Conservation (phyloP, 2,797 vertebrate genomes). For the Muscicapa comitata region DNA sequence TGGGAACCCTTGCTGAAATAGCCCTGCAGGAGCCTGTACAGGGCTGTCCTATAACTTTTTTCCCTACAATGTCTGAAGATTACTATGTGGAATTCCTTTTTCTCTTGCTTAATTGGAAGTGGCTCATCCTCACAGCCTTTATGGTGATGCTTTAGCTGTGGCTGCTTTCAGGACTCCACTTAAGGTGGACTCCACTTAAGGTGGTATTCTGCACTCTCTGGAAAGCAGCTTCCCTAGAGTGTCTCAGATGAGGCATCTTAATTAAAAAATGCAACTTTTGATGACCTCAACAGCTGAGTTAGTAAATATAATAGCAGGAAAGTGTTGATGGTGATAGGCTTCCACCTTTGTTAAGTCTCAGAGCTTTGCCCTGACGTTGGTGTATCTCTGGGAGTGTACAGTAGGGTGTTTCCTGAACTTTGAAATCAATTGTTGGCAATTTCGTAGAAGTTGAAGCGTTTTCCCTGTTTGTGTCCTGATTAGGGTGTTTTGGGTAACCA, state of each 20-base stretch:
- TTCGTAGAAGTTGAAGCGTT: background rate
- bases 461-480: background rate
- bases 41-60: background rate
- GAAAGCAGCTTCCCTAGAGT: background rate
- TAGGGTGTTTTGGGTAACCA: background rate
- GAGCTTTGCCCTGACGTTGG: background rate
- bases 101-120: background rate
- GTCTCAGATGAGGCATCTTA: background rate
- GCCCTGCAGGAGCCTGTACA: background rate
- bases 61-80: background rate
- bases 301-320: background rate
- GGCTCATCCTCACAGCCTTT: background rate
- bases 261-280: background rate
- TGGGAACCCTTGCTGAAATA: background rate
- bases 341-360: background rate
- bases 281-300: background rate
- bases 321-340: background rate
- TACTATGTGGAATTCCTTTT: background rate
- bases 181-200: background rate
- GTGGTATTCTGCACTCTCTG: background rate
- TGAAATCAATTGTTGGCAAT: background rate
- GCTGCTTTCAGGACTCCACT: background rate
- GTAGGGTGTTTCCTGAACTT: constrained; percentile 23
- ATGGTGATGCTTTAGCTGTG: background rate
- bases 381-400: background rate